Base-by-base conservation (phyloP, 2,888 invertebrate genomes). In the Pinctada fucata region DNA sequence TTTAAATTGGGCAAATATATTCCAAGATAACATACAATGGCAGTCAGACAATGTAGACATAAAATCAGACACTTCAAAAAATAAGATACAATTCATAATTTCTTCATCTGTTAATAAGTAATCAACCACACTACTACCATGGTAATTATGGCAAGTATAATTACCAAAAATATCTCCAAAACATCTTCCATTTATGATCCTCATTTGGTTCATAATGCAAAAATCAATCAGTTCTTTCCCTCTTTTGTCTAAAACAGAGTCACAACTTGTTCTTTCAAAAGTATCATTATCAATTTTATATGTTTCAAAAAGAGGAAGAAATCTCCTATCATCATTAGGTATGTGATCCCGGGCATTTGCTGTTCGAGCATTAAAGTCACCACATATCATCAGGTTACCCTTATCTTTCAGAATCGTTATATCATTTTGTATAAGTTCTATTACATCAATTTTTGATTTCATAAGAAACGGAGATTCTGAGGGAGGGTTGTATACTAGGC, bases 141-240 rank as follows among this genome's bases (percentile, higher is more conserved):
- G 45, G 2, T 50, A 45, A 8, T 72, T 79, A 16, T 48, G 64
- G 52, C 76, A 79, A 4, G 79, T 79, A 58, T 68, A 72, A 1
- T 51, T 49, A 2, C 75, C 79, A 31, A 49, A 52, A 48, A 71
- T 68, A 45, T 76, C 72, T 50, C 72, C 79, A 48, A 76, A 16
- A 49, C 72, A 75, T 63, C 79, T 64, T 47, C 79, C 79, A 75
- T 79, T 79, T 13, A 79, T 64, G 50, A 79, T 76, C 5, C 75
- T 16, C 13, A 68, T 31, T 47, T 76, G 63, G 64, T 71, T 75
- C 16, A 48, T 50, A 50, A 68, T 76, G 51, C 79, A 79, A 49
- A 79, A 13, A 10, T 79, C 68, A 31, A 75, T 47, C 47, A 72
- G 47, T 3, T 67, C 75, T 47, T 16, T 79, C n/a, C 75, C 79